phyloP scores from a whole-genome alignment of 2,113 vertebrate species.

The Cyprinus carpio region DNA sequence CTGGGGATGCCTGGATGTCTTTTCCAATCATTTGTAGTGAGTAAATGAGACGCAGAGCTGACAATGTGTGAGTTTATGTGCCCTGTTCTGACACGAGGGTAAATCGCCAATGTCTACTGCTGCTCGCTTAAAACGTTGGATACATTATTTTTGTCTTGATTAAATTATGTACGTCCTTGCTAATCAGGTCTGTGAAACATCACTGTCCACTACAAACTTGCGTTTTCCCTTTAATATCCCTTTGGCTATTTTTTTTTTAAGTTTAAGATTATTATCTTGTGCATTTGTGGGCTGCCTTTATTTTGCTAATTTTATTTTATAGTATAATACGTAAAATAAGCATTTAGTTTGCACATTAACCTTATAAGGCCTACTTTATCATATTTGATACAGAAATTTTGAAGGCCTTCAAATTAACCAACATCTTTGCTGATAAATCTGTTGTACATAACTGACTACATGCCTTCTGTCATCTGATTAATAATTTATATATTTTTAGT shows the following conservation, averaged over 20 bases:
- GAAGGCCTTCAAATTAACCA: not conserved
- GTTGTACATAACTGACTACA: not conserved
- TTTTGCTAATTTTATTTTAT: not conserved
- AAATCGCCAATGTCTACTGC: constrained; percentile 31
- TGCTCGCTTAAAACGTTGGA: constrained; percentile 25
- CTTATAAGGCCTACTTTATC: not conserved
- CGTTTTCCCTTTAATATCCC: not conserved
- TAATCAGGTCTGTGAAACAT: constrained; percentile 32
- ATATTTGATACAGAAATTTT: not conserved
- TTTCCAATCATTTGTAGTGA: constrained; percentile 33
- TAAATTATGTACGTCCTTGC: constrained; percentile 34
- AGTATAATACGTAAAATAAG: not conserved
- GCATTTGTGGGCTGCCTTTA: not conserved
- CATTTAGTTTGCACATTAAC: not conserved
- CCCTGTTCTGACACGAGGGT: constrained; percentile 43
- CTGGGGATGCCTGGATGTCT: constrained; percentile 36
- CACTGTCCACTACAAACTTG: constrained; percentile 22
- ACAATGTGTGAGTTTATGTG: constrained; percentile 44
- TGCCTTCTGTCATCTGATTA: not conserved
- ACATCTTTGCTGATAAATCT: not conserved
- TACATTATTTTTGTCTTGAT: constrained; percentile 39
- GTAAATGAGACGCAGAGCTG: constrained; percentile 43
- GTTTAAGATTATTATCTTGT: not conserved
- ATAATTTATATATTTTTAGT: not conserved
- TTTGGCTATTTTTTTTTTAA: constrained; percentile 11